A percentile compares a stretch with the other conserved stretches of the same genome.
phyloP scores from a whole-genome alignment of 2,113 vertebrate species.

The Ardeotis arabs region DNA sequence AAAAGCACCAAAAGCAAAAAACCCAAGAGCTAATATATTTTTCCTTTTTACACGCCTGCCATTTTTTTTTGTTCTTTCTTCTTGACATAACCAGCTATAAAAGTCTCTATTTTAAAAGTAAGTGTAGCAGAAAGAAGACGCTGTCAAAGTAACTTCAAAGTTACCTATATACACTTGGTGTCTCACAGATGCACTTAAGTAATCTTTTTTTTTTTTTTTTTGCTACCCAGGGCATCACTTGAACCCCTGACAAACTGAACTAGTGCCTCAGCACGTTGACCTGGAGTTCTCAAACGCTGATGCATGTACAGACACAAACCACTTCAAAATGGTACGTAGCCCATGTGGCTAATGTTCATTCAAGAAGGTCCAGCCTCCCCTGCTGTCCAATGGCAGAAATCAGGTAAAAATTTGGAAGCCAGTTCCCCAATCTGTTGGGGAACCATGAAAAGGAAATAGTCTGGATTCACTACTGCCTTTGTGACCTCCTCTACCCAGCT shows the following conservation, averaged over 20 bases:
- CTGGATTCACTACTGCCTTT: background rate
- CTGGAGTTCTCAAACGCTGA: background rate
- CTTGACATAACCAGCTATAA: background rate
- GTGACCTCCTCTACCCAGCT: background rate
- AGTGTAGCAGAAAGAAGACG: background rate
- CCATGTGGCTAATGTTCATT: no score
- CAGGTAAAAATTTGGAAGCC: background rate
- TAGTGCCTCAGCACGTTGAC: background rate
- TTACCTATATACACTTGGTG: background rate
- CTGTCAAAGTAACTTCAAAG: background rate
- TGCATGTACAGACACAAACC: background rate
- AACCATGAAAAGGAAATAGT: background rate
- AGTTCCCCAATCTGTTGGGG: background rate
- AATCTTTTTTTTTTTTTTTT: background rate
- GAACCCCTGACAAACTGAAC: background rate
- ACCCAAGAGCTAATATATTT: background rate
- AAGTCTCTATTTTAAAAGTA: background rate
- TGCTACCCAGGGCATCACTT: background rate
- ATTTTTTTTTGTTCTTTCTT: background rate
- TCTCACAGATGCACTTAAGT: background rate
- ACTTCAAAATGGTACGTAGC: fast-evolving
- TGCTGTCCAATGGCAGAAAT: background rate
- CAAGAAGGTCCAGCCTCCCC: background rate
- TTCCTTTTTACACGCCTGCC: background rate
- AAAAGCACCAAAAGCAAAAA: background rate